Evolutionary conservation across 2,113 vertebrate species (phyloP), one percentile per base, ranked within the genome.

Genomic region (Conger conger): DNA sequence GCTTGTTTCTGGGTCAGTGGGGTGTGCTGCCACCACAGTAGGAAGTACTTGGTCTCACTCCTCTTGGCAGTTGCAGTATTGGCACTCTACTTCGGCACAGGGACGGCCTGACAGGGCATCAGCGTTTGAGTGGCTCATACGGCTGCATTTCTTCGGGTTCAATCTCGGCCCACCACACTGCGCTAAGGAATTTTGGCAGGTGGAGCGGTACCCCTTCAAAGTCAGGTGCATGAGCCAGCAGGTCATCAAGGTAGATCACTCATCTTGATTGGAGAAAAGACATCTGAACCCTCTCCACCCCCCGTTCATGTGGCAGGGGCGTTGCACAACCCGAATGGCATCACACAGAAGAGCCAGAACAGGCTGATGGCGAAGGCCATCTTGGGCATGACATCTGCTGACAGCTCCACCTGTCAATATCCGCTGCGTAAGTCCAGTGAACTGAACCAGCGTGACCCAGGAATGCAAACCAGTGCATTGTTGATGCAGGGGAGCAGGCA

Each of bases 341-440:
- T 60, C 3, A 18, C 57, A 7, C 7, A 13, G 8, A 60, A 60
- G 3, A 13, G 3, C 57, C 57, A 60, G 9, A 60, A 17, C 57
- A 3, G 57, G 8, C 57, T 17, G 57, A 60, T 60, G 57, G 57
- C 3, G 17, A 60, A 54, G 40, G 30, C 80, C 18, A 53, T 33
- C 30, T 81, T 81, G 45, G 80, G 53, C 42, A 30, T 50, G 17
- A 45, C 45, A 30, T 81, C 45, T 17, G 80, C 42, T 37, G 15
- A 23, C 80, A 81, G 42, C 42, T 54, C 42, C 42, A 81, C 53
- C n/a, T 81, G n/a, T 45, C 16, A 81, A 18, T 54, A 81, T 27
- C 42, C 53, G 53, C 45, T 54, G n/a, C 30, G 40, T 42, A 54
- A 45, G 20, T 53, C 42, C n/a, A 81, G 45, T 42, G 80, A 81